Conservation (phyloP, 1,140 invertebrate species). For the Brachionus manjavacas region DNA sequence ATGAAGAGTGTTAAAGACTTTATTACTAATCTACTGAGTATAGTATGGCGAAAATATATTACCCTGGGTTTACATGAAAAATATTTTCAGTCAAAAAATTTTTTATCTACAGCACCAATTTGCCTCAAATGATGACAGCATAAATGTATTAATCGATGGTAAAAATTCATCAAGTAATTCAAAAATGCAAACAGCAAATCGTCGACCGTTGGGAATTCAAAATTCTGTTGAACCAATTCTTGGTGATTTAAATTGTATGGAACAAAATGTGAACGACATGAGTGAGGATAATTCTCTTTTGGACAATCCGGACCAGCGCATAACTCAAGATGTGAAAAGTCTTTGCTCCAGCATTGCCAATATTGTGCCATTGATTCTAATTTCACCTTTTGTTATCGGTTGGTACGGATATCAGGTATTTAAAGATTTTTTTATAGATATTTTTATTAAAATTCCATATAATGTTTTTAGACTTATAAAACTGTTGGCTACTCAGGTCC, state of each 20-base stretch:
- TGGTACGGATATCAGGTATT: slow-evolving; percentile 59
- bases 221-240: slow-evolving; percentile 47
- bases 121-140: not conserved
- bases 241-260: not conserved
- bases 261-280: not conserved
- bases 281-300: not conserved
- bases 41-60: slow-evolving; percentile 42
- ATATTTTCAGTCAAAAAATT: slow-evolving; percentile 40
- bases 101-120: slow-evolving; percentile 20
- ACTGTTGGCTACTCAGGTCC: slow-evolving; percentile 61
- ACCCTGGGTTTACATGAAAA: not conserved
- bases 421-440: not conserved
- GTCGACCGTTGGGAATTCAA: slow-evolving; percentile 42
- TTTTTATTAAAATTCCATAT: not conserved
- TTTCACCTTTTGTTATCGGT: slow-evolving; percentile 61
- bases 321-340: slow-evolving; percentile 63
- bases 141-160: not conserved
- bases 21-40: slow-evolving; percentile 15
- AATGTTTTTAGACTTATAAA: not conserved
- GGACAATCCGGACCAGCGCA: slow-evolving; percentile 59
- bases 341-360: slow-evolving; percentile 59
- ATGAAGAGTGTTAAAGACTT: slow-evolving; percentile 32
- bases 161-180: not conserved
- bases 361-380: slow-evolving; percentile 59
- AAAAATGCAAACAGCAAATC: slow-evolving; percentile 13